A percentile compares a stretch with the other conserved stretches of the same genome.
phyloP scores from a whole-genome alignment of 1,140 invertebrate genomes.

The Vollenhovia emeryi region DNA sequence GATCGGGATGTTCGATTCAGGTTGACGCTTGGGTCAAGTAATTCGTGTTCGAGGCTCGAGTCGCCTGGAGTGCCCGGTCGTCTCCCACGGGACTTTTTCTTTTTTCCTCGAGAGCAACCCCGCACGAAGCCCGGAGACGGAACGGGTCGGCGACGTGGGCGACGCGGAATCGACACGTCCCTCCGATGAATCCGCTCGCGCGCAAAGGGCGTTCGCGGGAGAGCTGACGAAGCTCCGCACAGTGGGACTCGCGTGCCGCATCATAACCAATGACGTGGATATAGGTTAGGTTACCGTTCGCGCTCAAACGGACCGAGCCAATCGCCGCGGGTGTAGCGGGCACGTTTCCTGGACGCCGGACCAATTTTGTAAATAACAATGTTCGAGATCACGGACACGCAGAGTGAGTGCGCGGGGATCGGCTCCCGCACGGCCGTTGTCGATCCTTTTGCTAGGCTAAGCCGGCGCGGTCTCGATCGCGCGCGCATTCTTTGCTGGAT shows the following conservation, averaged over 20 bases:
- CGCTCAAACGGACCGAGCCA: background rate
- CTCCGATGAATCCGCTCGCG: background rate
- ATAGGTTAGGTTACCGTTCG: constrained; percentile 79
- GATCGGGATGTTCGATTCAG: background rate
- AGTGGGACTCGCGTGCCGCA: constrained; percentile 34
- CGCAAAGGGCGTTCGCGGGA: background rate
- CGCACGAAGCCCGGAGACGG: background rate
- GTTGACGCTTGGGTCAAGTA: background rate
- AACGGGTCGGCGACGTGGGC: too few species aligned
- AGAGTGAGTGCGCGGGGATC: constrained; percentile 90
- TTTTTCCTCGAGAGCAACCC: background rate
- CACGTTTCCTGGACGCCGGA: background rate
- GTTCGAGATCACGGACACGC: constrained; percentile 91
- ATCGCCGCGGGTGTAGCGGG: background rate
- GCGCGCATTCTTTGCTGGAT: background rate
- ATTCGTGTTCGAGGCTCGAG: background rate
- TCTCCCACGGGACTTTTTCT: background rate
- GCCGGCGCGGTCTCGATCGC: too few species aligned
- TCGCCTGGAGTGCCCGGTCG: too few species aligned
- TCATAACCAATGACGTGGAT: constrained; percentile 82
- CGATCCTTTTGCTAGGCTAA: too few species aligned
- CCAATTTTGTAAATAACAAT: constrained; percentile 82
- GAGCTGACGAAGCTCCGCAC: constrained; percentile 18
- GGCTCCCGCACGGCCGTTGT: too few species aligned
- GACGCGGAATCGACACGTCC: background rate